Evolutionary conservation across 2,888 invertebrate species (phyloP), one percentile per base, ranked within the genome.

Genomic region (Ormyrus nitidulus): DNA sequence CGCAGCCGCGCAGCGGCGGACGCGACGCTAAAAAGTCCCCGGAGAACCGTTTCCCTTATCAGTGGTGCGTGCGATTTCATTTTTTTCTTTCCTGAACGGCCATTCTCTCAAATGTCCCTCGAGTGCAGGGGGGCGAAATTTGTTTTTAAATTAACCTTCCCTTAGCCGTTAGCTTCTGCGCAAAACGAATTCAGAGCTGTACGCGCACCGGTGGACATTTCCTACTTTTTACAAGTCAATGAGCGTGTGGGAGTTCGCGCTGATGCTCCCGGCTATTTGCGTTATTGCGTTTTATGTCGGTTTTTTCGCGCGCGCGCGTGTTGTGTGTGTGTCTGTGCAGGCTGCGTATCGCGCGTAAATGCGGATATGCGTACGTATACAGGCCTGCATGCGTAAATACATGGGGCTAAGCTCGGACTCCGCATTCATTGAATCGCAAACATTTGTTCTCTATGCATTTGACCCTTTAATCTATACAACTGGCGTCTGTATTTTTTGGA

Each of bases 231-330:
- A 58, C 58, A 58, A 58, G 11, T 58, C 58, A 58, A 58, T 6
- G 58, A 58, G 6, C 13, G 58, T 58, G 58, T 58, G n/a, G 58
- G 58, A 58, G 58, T 58, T 58, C 58, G n/a, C 58, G 58, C 58
- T 13, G 5, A 0, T 13, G 58, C 58, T n/a, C 58, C 11, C 6
- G 58, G 58, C 6, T 13, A 58, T 58, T n/a, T 13, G 58, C 58
- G 58, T 58, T 58, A 58, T 58, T 58, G 58, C 58, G 58, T 19
- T 58, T 58, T 58, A 58, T 58, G 58, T 19, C 13, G 13, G 58
- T 58, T 19, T 13, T 58, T 58, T 58, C n/a, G 13, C 13, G 58
- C 58, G 58, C 13, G 58, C 13, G 13, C 13, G 58, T n/a, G 58
- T n/a, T 51, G n/a, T 58, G 6, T 58, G 13, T 58, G 58, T 13